A percentile compares a stretch with the other conserved stretches of the same genome.
Evolutionary conservation across 64 coral and sea anemone genomes (phyloP).

Genomic region (Porites australiensis): DNA sequence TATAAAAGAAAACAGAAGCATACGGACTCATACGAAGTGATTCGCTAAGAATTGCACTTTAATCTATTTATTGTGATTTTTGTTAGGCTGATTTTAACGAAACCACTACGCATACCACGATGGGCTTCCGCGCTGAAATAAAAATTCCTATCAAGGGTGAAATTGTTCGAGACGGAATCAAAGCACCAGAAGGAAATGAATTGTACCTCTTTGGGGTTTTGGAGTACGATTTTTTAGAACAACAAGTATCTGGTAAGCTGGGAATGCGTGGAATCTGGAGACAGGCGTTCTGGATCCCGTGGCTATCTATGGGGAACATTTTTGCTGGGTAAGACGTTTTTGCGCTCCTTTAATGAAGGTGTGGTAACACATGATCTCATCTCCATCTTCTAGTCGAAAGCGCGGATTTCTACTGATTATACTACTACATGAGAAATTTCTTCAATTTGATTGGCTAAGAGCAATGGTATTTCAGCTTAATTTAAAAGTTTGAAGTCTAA

Average conservation of each 20-base stretch:
- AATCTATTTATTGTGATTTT: background rate
- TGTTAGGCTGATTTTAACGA: constrained; percentile 82
- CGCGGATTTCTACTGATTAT: no score
- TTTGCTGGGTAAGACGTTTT: constrained; percentile 68
- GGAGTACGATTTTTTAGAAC: constrained; percentile 80
- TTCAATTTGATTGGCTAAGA: no score
- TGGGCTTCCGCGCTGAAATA: constrained; percentile 85
- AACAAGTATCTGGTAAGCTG: constrained; percentile 68
- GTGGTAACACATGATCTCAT: no score
- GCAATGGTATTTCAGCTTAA: no score
- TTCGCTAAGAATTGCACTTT: no score
- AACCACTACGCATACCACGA: constrained; percentile 47
- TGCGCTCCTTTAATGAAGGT: no score
- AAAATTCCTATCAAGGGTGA: constrained; percentile 91
- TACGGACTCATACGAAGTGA: no score
- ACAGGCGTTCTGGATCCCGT: constrained; percentile 75
- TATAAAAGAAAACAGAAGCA: no score
- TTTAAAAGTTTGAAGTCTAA: no score
- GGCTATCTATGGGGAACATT: constrained; percentile 87
- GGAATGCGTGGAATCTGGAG: constrained; percentile 96
- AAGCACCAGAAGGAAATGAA: constrained; percentile 76
- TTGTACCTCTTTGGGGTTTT: constrained; percentile 83
- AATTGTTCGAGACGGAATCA: constrained; percentile 84
- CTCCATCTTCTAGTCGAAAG: no score
- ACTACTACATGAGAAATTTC: no score